Evolutionary conservation across 2,888 invertebrate species (phyloP).

Genomic region (Colletes collaris): DNA sequence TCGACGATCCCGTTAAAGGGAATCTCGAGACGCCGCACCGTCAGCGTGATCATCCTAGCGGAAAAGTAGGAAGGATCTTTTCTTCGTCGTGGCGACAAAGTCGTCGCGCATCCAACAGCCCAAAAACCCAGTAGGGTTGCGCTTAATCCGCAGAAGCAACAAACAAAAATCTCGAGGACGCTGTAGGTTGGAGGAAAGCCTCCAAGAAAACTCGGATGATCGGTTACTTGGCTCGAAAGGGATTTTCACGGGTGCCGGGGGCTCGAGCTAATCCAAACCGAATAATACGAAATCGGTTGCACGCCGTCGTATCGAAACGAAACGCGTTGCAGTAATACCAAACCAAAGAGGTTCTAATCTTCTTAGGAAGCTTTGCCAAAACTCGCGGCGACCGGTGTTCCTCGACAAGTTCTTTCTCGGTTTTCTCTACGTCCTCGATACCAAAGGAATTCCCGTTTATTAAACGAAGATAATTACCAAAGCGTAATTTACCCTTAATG

Average conservation of each 20-base stretch:
- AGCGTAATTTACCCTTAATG: background rate
- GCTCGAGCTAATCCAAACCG: conserved; percentile 63
- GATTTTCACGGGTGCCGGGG: conserved; percentile 62
- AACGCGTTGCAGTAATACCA: conserved; percentile 38
- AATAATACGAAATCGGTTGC: conserved; percentile 69
- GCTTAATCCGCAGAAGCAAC: conserved; percentile 57
- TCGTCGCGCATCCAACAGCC: conserved; percentile 24
- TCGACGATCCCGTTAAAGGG: conserved; percentile 9
- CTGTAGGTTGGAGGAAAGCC: conserved; percentile 15
- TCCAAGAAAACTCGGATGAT: conserved; percentile 33
- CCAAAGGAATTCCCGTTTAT: background rate
- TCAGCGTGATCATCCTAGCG: conserved; percentile 41
- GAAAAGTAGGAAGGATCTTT: conserved; percentile 50
- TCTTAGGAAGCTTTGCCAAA: conserved; percentile 66
- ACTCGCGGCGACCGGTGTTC: conserved; percentile 34
- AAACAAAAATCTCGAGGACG: conserved; percentile 59
- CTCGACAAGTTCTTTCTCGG: conserved; percentile 30
- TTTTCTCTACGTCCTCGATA: background rate
- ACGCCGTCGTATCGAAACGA: conserved; percentile 62
- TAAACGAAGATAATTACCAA: conserved; percentile 1
- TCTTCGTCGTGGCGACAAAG: conserved; percentile 43
- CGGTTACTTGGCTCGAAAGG: conserved; percentile 59
- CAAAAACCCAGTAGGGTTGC: conserved; percentile 32
- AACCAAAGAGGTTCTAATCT: conserved; percentile 64
- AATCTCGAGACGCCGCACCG: conserved; percentile 24